Base-by-base conservation (phyloP, 2,888 invertebrate species). In the Pyrrhia umbra region DNA sequence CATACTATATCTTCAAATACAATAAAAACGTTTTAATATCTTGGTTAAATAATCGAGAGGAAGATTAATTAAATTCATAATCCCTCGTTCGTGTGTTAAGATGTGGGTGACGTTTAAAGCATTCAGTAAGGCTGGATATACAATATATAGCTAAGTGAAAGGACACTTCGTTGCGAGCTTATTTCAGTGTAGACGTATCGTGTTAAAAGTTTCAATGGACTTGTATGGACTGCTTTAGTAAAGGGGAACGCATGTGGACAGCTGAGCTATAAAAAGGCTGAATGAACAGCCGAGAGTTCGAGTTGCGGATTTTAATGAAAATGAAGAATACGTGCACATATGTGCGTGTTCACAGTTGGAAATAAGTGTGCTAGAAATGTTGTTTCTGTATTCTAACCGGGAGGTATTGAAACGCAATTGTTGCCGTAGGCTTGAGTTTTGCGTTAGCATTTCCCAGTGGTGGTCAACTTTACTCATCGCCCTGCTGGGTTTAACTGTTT, bases 61-160 rank as follows among this genome's bases (percentile, higher is more conserved):
- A 73, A 82, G 80, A 87, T 88, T 88, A 88, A 88, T 89, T 88
- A 86, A 89, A 89, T 88, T 89, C 84, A 89, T 87, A 88, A 88
- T 82, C 86, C 86, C 85, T 84, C 82, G 85, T 85, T 87, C 85
- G 73, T 74, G 70, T 70, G 50, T 83, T 84, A 84, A 84, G 84
- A 85, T 83, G 83, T 80, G 81, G 82, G 80, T 81, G 83, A 82
- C 72, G 76, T 72, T 69, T 79, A 75, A 40, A 40, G 71, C 77
- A 73, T 80, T 79, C 80, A 74, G 15, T 68, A 82, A 84, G 43
- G 63, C 58, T 61, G 56, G 39, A 43, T 57, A 16, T 59, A 73
- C 51, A 63, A 46, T 54, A 15, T 59, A 73, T 45, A 63, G 45
- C 56, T 39, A 56, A 49, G 45, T 42, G 30, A 60, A 65, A 55